phyloP scores from a whole-genome alignment of 2,888 invertebrate genomes.

The Ophion slaviceki region DNA sequence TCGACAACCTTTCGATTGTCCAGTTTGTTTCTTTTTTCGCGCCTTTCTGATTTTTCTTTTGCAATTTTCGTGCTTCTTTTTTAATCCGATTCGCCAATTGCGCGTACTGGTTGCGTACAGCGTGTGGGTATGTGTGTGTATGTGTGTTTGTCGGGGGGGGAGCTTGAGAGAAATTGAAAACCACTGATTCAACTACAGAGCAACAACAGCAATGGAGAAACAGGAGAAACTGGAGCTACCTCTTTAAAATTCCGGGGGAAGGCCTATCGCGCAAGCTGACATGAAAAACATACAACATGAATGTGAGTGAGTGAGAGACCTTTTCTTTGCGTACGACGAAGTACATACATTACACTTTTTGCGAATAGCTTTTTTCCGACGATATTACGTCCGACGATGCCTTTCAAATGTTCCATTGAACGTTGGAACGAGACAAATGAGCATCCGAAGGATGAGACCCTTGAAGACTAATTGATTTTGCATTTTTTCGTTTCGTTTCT shows the following conservation, averaged over 20 bases:
- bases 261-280: slow-evolving; percentile 83
- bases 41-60: slow-evolving; percentile 36
- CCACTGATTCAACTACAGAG: slow-evolving; percentile 79
- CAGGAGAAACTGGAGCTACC: slow-evolving; percentile 81
- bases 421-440: not conserved
- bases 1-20: not conserved
- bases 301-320: slow-evolving; percentile 75
- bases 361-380: slow-evolving; percentile 29
- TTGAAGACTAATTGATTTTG: not conserved
- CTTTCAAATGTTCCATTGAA: not conserved
- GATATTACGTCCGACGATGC: slow-evolving; percentile 14
- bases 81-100: slow-evolving; percentile 6
- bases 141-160: not conserved
- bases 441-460: not conserved
- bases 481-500: not conserved
- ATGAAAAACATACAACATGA: slow-evolving; percentile 81
- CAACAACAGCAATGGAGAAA: slow-evolving; percentile 81
- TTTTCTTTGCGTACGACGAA: slow-evolving; percentile 45
- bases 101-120: not conserved
- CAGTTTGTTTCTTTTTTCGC: not conserved
- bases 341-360: slow-evolving; percentile 14
- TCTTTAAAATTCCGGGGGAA: slow-evolving; percentile 83
- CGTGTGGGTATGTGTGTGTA: not conserved
- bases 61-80: not conserved
- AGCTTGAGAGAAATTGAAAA: slow-evolving; percentile 75